Evolutionary conservation across 1,140 invertebrate species (phyloP), one percentile per base, ranked within the genome.

Genomic region (Temnothorax nylanderi): DNA sequence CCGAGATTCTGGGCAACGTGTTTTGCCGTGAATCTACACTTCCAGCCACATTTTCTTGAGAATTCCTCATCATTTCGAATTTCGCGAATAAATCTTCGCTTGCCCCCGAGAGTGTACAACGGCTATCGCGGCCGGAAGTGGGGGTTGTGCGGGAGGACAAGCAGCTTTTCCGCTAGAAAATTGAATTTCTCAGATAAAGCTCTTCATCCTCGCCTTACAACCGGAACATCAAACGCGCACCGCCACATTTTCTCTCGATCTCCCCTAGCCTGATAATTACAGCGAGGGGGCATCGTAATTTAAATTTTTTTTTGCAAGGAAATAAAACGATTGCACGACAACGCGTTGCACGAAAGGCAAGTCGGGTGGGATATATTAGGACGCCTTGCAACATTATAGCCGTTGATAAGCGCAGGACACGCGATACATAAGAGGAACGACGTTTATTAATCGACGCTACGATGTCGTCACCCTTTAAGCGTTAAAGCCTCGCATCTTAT

Each of bases 391-490:
- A n/a, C 65, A 84, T 88, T 86, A 86, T 84, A 77, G 67, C 51
- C 10, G 77, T 84, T 88, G 82, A 91, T 91, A 90, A 88, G 62
- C 37, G 62, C 13, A 13, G 56, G 47, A 78, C 11, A 26, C 26
- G 34, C 44, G 72, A 77, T 10, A 69, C 26, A 58, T 44, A 62
- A 80, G 71, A 87, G 71, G 64, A 69, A 44, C 67, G 89, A 85
- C 84, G 76, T 91, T 91, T 85, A 90, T 91, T 91, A 91, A 91
- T 90, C 89, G 87, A 91, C 64, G 85, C 69, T 64, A 65, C 75
- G 32, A 82, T 77, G 65, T 89, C 85, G 69, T 91, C 87, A 74
- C 62, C 87, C 85, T 90, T 87, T 87, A 91, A 90, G 82, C 89
- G 67, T 75, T 60, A 91, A 90, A 91, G 87, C 80, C 82, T 87